phyloP scores from a whole-genome alignment of 2,113 vertebrate genomes.

The Microcebus jonahi region DNA sequence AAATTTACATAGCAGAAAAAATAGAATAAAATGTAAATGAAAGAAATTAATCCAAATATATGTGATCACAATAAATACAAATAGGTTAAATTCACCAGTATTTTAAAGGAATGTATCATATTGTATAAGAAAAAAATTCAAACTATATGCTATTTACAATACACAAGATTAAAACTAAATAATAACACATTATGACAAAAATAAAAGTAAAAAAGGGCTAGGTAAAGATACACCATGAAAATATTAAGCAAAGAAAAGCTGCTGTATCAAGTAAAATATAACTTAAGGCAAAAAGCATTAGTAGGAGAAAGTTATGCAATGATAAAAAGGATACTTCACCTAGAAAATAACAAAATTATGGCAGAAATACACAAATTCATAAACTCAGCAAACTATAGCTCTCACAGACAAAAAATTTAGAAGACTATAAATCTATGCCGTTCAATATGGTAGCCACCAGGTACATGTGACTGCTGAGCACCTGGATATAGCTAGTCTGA shows the following conservation, averaged over 20 bases:
- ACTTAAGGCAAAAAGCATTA: conserved; percentile 8
- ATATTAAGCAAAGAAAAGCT: background rate
- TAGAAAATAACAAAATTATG: conserved; percentile 24
- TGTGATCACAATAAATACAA: background rate
- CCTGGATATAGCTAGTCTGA: background rate
- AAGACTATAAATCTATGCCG: background rate
- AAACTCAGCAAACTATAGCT: background rate
- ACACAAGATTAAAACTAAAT: background rate
- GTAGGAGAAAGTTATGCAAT: background rate
- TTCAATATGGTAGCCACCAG: background rate
- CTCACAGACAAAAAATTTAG: background rate
- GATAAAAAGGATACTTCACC: background rate
- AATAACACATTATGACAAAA: background rate
- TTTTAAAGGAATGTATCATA: background rate
- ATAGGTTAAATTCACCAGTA: background rate
- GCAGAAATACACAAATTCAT: background rate
- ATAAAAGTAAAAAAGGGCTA: background rate
- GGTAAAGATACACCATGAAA: background rate
- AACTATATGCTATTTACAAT: background rate
- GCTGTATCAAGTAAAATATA: background rate
- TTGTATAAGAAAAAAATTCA: background rate
- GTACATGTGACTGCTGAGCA: background rate
- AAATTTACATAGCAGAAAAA: background rate
- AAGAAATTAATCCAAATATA: conserved; percentile 16
- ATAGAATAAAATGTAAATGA: background rate